A percentile compares a stretch with the other conserved stretches of the same genome.
phyloP scores from a whole-genome alignment of 2,113 vertebrate genomes.

The Rhodinocichla rosea region DNA sequence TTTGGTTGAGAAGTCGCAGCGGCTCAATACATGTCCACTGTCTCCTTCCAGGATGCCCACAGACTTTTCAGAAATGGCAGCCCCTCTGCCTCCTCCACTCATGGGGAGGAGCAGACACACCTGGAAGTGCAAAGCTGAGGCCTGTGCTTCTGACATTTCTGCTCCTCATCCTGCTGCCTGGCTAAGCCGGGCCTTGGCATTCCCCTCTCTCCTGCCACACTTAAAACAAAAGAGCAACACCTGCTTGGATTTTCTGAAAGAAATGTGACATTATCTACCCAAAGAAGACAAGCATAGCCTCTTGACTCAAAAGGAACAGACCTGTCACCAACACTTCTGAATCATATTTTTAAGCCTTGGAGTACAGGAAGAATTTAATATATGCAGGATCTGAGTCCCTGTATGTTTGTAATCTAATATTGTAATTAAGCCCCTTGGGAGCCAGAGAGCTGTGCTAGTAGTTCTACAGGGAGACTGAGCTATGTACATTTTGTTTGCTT shows the following conservation, averaged over 20 bases:
- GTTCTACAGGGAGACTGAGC: not conserved
- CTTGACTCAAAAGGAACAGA: not conserved
- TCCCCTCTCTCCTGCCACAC: not conserved
- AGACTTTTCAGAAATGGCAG: not conserved
- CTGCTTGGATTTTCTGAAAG: not conserved
- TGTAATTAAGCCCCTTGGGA: not conserved
- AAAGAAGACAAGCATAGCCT: not conserved
- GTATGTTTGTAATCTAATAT: not conserved
- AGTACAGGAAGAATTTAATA: not conserved
- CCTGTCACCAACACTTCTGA: not conserved
- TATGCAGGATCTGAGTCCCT: not conserved
- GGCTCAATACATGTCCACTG: not conserved
- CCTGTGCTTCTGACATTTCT: not conserved
- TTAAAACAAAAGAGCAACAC: not conserved
- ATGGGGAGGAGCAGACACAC: not conserved
- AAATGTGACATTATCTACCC: not conserved
- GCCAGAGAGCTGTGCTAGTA: not conserved
- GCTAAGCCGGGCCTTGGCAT: not conserved
- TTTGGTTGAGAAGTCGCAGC: not conserved
- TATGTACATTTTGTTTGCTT: not conserved
- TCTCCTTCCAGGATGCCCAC: accelerated
- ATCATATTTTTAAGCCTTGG: not conserved
- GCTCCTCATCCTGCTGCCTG: accelerated
- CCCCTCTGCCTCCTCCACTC: not conserved
- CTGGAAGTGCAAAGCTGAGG: not conserved